Evolutionary conservation across 2,797 vertebrate genomes (phyloP), one percentile per base, ranked within the genome.

Genomic region (Percopsis omiscomaycus): DNA sequence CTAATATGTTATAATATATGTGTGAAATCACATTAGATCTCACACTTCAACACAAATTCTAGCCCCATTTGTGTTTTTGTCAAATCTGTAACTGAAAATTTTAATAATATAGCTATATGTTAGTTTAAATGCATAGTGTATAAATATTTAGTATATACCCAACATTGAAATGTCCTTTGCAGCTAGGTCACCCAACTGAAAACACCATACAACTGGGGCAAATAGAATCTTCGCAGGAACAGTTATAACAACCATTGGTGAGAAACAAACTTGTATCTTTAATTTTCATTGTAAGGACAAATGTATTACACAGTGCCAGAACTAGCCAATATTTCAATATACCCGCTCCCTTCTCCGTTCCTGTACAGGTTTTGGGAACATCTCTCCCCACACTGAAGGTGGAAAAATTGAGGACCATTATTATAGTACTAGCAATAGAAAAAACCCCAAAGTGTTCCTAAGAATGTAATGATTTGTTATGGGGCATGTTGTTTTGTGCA

Each of bases 191-290:
- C 37, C 37, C 37, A 37, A 37, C 37, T 37, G 37, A 37, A 37
- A 37, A 37, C 37, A 37, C 37, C 5, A 37, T 37, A 37, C 9
- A 37, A 37, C 37, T 42, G 9, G 9, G 37, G 37, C 37, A 42
- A 42, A 42, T 42, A n/a, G n/a, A n/a, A n/a, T 98, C 93, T 98
- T 98, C 86, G 95, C 96, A 86, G 96, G 96, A 73, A 98, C 96
- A 73, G 95, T 98, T 84, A 98, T 98, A 88, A 98, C 96, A 82
- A 98, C 96, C 73, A 98, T 98, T 80, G 96, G 96, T 98, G 94
- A 86, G 90, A 88, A 27, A 42, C n/a, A 29, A 42, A 42, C 37
- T 13, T 48, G 12, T 48, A 48, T 13, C 47, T 48, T 48, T n/a
- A 13, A 5, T 42, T 42, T 42, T 42, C 8, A 42, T 42, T 30